Evolutionary conservation across 2,113 vertebrate genomes (phyloP).

Genomic region (Hucho hucho): DNA sequence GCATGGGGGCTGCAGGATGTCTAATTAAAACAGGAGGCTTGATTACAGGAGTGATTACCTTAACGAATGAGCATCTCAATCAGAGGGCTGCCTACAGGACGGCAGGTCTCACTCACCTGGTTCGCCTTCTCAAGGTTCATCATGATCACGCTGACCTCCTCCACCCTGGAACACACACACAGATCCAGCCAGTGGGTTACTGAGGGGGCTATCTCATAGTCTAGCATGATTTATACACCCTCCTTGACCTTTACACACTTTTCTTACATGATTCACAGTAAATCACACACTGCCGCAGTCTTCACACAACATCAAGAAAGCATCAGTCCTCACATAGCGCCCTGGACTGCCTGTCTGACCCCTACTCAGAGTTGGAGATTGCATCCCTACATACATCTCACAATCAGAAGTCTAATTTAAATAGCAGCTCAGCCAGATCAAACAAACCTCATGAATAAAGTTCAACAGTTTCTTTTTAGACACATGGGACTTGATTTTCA

Average conservation of each 20-base stretch:
- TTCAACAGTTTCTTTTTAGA: slow-evolving; percentile 67
- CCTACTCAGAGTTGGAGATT: slow-evolving; percentile 25
- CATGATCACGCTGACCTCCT: slow-evolving; percentile 90
- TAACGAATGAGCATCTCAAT: slow-evolving; percentile 70
- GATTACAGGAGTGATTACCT: slow-evolving; percentile 78
- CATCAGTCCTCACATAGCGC: neutral
- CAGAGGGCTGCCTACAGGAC: slow-evolving; percentile 41
- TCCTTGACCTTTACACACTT: neutral
- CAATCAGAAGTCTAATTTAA: slow-evolving; percentile 70
- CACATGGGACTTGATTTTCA: slow-evolving; percentile 73
- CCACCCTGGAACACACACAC: slow-evolving; percentile 77
- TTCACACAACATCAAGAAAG: neutral
- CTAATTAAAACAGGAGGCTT: slow-evolving; percentile 75
- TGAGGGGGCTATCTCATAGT: neutral
- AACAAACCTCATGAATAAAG: too few relatives aligned
- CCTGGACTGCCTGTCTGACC: neutral
- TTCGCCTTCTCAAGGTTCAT: slow-evolving; percentile 93
- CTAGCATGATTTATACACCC: neutral
- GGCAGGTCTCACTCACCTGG: slow-evolving; percentile 81
- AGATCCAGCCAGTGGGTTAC: slow-evolving; percentile 21
- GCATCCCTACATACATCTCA: slow-evolving; percentile 53
- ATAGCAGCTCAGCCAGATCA: slow-evolving; percentile 58
- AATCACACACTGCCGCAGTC: neutral
- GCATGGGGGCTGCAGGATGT: slow-evolving; percentile 40
- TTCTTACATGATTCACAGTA: neutral